Conservation (phyloP, 1,140 invertebrate species). For the Drosophila asahinai region DNA sequence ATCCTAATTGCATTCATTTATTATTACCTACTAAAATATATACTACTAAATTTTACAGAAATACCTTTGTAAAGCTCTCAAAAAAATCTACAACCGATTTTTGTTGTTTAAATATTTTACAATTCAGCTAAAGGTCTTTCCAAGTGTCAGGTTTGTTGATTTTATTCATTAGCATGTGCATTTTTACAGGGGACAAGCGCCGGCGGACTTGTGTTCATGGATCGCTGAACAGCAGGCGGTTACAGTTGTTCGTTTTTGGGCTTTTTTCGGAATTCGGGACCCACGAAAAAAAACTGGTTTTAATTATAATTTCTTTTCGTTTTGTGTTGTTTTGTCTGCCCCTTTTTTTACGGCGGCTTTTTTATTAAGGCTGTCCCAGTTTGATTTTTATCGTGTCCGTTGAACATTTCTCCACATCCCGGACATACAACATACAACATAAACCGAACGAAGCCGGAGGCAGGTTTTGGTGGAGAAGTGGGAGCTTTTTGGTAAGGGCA, state of each 20-base stretch:
- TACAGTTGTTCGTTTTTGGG: constrained; percentile 41
- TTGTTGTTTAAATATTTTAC: neutral
- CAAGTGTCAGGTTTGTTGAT: constrained; percentile 23
- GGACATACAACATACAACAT: constrained; percentile 34
- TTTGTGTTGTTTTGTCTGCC: constrained; percentile 26
- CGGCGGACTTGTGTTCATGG: constrained; percentile 51
- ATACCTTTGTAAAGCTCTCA: neutral
- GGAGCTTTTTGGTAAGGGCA: constrained; percentile 25
- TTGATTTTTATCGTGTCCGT: constrained; percentile 67
- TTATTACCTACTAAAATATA: no score
- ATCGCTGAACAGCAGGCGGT: constrained; percentile 61
- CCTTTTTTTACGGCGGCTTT: constrained; percentile 54
- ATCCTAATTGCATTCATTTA: neutral
- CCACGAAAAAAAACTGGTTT: constrained; percentile 66
- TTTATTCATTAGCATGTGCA: constrained; percentile 22
- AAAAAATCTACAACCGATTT: neutral
- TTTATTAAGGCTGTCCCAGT: constrained; percentile 73
- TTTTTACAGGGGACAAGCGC: constrained; percentile 16
- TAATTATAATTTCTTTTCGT: constrained; percentile 63
- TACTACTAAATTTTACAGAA: no score
- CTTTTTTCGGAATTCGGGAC: constrained; percentile 42
- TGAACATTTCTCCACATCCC: constrained; percentile 70
- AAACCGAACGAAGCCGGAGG: constrained; percentile 8
- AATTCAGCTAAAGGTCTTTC: constrained; percentile 3
- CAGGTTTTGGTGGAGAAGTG: neutral